These are phyloP conservation scores for Diglossa cyanea DNA, from an alignment of 2,797 vertebrate genomes.

Conservation along the genomic window DNA sequence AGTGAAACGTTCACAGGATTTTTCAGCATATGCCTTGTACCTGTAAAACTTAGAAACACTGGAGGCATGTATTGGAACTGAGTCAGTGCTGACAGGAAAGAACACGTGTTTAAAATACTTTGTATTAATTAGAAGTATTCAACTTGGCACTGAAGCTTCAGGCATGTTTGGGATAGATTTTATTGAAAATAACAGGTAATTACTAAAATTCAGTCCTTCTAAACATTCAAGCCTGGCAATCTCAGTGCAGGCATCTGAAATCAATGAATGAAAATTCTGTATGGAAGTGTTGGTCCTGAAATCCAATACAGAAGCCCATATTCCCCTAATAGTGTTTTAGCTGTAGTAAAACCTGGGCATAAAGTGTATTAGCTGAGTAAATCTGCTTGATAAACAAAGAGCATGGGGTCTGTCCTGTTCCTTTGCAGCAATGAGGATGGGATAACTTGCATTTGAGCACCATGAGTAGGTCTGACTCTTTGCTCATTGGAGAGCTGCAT, in stretches of 20 bases:
- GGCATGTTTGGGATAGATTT: background rate
- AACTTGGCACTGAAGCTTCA: background rate
- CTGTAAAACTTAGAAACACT: background rate
- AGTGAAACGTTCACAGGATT: background rate
- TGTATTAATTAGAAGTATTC: background rate
- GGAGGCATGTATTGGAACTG: background rate
- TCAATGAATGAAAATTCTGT: background rate
- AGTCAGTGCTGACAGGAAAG: background rate
- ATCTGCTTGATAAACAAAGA: background rate
- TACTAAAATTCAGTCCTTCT: background rate
- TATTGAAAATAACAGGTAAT: background rate
- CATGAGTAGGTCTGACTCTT: background rate
- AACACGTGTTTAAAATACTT: background rate
- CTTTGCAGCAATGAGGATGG: background rate
- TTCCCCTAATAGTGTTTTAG: background rate
- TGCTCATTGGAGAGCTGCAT: background rate
- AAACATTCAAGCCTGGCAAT: background rate
- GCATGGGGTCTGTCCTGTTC: background rate
- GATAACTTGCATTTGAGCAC: background rate
- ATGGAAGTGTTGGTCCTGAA: background rate
- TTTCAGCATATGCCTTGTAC: background rate
- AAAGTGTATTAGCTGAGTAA: background rate
- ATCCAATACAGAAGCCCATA: background rate
- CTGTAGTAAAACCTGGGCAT: background rate
- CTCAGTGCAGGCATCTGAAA: background rate